Conservation (phyloP, 2,797 vertebrate genomes). For the Chrysocyon brachyurus region DNA sequence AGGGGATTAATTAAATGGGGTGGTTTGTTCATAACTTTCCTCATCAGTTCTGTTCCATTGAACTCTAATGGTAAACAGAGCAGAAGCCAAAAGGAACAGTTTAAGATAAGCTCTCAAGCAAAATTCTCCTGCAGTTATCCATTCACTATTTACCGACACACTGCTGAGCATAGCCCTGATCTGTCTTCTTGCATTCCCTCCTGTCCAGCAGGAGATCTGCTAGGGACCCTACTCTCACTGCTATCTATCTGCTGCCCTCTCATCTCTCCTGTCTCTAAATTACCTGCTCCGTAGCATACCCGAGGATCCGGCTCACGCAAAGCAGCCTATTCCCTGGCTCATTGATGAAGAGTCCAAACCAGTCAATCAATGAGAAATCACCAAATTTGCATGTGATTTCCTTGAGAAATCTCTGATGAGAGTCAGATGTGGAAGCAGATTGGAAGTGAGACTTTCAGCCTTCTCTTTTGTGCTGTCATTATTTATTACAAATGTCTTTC, state of each 20-base stretch:
- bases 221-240: rapidly evolving
- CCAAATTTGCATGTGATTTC: background rate
- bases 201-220: background rate
- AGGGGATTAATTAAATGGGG: constrained; percentile 6
- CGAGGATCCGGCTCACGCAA: background rate
- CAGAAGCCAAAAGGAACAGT: background rate
- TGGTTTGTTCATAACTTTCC: constrained; percentile 5
- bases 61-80: background rate
- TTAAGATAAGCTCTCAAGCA: background rate
- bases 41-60: constrained; percentile 27
- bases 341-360: background rate
- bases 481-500: background rate
- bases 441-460: background rate
- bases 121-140: background rate
- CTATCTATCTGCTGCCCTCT: no score
- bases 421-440: background rate
- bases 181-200: rapidly evolving
- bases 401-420: background rate
- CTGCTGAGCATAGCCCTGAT: background rate
- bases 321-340: background rate
- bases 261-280: background rate
- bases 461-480: background rate
- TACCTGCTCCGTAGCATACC: background rate
- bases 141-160: background rate
- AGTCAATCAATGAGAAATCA: background rate